These are phyloP conservation scores for Edolisoma coerulescens DNA, from an alignment of 2,113 vertebrate species.

Conservation along the genomic window DNA sequence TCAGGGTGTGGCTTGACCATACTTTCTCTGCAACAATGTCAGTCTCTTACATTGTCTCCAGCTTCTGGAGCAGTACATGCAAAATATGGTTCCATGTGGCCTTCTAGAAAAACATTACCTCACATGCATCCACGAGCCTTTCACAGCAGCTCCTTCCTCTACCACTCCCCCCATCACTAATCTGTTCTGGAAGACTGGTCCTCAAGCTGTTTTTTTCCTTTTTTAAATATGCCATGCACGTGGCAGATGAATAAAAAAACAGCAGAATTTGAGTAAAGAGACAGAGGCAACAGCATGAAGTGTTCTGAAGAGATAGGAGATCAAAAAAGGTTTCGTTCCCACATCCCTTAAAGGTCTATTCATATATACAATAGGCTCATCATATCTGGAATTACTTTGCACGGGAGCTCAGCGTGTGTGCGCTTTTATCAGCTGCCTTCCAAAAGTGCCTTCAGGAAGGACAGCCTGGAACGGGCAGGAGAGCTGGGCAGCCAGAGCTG, in stretches of 20 bases:
- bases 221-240: neutral
- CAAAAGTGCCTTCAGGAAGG: neutral
- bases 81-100: neutral
- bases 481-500: neutral
- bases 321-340: neutral
- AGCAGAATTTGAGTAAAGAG: neutral
- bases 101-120: neutral
- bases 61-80: neutral
- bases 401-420: neutral
- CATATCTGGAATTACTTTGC: slow-evolving; percentile 4
- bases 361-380: neutral
- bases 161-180: neutral
- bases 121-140: accelerated
- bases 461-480: neutral
- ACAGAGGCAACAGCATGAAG: neutral
- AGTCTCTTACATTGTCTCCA: neutral
- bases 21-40: neutral
- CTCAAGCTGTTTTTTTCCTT: neutral
- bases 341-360: slow-evolving; percentile 28
- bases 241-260: neutral
- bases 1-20: neutral
- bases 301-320: slow-evolving; percentile 33
- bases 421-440: neutral
- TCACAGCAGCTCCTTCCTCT: neutral
- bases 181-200: neutral